Evolutionary conservation across 2,888 invertebrate genomes (phyloP).

Genomic region (Brachylomia viminalis): DNA sequence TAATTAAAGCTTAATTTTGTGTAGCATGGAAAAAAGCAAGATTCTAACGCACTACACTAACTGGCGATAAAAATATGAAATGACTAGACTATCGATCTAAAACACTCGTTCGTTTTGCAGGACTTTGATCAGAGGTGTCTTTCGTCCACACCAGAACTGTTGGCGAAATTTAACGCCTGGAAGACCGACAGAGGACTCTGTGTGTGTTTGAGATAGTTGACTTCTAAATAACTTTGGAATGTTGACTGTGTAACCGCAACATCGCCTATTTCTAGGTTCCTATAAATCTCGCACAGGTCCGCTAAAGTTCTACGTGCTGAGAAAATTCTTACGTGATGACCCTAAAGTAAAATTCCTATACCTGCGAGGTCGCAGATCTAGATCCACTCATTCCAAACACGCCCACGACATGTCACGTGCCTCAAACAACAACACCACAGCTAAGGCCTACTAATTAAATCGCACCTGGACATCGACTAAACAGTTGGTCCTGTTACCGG

Average conservation of each 20-base stretch:
- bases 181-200: constrained; percentile 25
- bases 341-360: constrained; percentile 10
- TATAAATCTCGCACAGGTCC: constrained; percentile 22
- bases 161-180: not conserved
- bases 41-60: constrained; percentile 45
- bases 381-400: constrained; percentile 68
- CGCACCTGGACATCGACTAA: constrained; percentile 88
- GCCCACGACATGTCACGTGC: constrained; percentile 62
- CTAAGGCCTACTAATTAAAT: constrained; percentile 69
- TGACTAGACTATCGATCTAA: constrained; percentile 34
- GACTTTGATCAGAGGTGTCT: constrained; percentile 49
- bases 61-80: constrained; percentile 28
- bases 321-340: constrained; percentile 10
- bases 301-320: constrained; percentile 46
- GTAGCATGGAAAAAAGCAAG: constrained; percentile 45
- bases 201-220: not conserved
- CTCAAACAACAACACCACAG: constrained; percentile 65
- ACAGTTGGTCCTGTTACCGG: constrained; percentile 93
- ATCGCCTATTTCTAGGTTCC: not conserved
- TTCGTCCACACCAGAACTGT: constrained; percentile 4
- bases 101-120: constrained; percentile 56
- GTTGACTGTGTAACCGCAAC: not conserved
- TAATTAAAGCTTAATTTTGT: constrained; percentile 28
- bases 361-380: constrained; percentile 12
- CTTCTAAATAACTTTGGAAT: not conserved